These are phyloP conservation scores for Eonycteris spelaea DNA, from an alignment of 2,113 vertebrate species.

Conservation along the genomic window DNA sequence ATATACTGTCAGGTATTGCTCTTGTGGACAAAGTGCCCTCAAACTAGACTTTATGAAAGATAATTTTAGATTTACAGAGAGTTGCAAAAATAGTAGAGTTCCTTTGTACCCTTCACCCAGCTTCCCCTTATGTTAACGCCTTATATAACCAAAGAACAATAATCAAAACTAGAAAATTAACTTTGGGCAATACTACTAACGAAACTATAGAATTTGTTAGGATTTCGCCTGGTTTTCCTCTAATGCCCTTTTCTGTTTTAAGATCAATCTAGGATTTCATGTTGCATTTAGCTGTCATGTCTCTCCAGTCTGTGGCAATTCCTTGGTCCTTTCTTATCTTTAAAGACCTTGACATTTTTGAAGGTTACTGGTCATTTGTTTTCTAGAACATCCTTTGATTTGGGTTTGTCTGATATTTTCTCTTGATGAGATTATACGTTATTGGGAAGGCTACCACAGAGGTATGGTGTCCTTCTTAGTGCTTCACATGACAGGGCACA, in stretches of 20 bases:
- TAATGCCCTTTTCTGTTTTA: background rate
- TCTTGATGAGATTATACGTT: background rate
- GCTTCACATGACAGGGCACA: background rate
- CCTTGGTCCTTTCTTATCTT: background rate
- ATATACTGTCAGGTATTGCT: too few species aligned
- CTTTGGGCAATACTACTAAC: background rate
- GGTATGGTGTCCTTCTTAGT: background rate
- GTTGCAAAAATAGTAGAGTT: background rate
- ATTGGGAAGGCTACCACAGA: background rate
- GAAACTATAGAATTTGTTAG: background rate
- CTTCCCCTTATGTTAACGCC: background rate
- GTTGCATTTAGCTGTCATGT: background rate
- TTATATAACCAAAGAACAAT: background rate
- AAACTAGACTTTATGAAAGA: background rate
- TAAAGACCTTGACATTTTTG: background rate
- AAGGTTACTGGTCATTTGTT: background rate
- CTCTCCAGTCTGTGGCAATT: background rate
- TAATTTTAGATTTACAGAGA: background rate
- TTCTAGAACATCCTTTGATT: background rate
- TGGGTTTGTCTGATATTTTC: background rate
- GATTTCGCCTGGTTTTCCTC: background rate
- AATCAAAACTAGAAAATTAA: background rate
- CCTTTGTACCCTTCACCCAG: background rate
- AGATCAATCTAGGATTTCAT: background rate
- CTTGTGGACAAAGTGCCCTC: background rate